These are phyloP conservation scores for Tretioscincus oriximinensis DNA, from an alignment of 2,113 vertebrate genomes.

Conservation along the genomic window DNA sequence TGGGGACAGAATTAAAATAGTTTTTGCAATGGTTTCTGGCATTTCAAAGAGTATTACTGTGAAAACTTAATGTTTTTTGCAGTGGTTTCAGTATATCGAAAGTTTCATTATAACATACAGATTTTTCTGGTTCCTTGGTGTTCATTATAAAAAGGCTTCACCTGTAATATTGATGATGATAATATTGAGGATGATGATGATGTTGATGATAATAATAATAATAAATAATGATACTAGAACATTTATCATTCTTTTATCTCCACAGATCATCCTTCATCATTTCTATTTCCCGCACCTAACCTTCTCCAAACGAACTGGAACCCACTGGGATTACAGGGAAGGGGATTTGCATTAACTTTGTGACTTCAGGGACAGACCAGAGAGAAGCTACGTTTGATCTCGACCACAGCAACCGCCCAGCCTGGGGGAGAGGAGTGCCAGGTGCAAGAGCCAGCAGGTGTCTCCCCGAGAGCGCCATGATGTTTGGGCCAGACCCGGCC, in stretches of 20 bases:
- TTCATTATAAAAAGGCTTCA: no score
- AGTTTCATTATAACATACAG: no score
- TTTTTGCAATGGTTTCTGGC: no score
- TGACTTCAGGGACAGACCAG: constrained; percentile 57
- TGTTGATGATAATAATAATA: no score
- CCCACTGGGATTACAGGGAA: constrained; percentile 43
- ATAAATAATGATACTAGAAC: no score
- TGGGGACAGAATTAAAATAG: no score
- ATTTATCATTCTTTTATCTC: constrained; percentile 24
- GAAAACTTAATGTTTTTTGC: no score
- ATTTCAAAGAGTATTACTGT: no score
- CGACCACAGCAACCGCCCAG: constrained; percentile 48
- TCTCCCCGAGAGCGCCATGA: constrained; percentile 41
- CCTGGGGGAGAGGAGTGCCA: constrained; percentile 42
- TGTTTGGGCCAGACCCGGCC: constrained; percentile 20
- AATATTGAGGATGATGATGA: no score
- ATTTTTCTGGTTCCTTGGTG: no score
- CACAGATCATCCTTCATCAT: constrained; percentile 55
- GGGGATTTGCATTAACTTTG: constrained; percentile 55
- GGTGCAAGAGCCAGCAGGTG: neutral
- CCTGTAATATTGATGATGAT: no score
- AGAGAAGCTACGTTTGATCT: constrained; percentile 63
- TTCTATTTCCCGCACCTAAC: constrained; percentile 48
- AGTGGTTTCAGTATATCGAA: no score
- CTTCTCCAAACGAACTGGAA: constrained; percentile 57